These are phyloP conservation scores for Leuciscus idus DNA, from an alignment of 2,113 vertebrate species.

Conservation along the genomic window DNA sequence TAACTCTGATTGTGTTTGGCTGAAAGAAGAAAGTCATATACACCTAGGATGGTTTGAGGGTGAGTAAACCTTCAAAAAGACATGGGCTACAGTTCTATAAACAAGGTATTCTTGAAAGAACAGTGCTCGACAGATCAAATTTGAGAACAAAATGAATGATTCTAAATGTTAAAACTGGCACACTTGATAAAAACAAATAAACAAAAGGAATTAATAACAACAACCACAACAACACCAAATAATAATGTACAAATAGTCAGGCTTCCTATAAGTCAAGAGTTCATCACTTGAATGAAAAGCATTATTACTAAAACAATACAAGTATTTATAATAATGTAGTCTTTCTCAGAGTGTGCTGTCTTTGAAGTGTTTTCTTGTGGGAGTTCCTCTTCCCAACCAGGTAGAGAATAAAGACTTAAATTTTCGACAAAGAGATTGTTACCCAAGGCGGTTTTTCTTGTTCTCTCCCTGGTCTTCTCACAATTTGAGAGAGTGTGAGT, in stretches of 20 bases:
- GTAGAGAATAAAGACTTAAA: constrained; percentile 60
- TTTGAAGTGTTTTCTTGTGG: constrained; percentile 61
- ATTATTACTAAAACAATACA: constrained; percentile 27
- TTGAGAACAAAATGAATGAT: background rate
- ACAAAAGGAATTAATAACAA: background rate
- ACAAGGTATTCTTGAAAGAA: background rate
- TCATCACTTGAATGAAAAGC: constrained; percentile 58
- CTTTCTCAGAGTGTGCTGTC: constrained; percentile 34
- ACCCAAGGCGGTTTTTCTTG: constrained; percentile 47
- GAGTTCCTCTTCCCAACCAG: constrained; percentile 58
- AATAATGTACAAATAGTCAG: background rate
- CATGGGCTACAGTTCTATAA: background rate
- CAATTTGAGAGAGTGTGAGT: constrained; percentile 27
- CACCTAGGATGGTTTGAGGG: no score
- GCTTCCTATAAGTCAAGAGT: constrained; percentile 36
- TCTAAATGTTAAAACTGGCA: background rate
- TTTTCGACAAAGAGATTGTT: constrained; percentile 53
- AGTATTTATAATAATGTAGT: constrained; percentile 36
- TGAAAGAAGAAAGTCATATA: no score
- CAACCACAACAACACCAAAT: no score
- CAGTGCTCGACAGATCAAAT: background rate
- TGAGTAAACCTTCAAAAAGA: background rate
- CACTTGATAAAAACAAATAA: constrained; percentile 26
- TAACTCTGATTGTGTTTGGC: no score
- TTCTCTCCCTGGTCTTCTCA: constrained; percentile 26